A percentile compares a stretch with the other conserved stretches of the same genome.
phyloP scores from a whole-genome alignment of 1,140 invertebrate genomes.

The Hetaerina americana region DNA sequence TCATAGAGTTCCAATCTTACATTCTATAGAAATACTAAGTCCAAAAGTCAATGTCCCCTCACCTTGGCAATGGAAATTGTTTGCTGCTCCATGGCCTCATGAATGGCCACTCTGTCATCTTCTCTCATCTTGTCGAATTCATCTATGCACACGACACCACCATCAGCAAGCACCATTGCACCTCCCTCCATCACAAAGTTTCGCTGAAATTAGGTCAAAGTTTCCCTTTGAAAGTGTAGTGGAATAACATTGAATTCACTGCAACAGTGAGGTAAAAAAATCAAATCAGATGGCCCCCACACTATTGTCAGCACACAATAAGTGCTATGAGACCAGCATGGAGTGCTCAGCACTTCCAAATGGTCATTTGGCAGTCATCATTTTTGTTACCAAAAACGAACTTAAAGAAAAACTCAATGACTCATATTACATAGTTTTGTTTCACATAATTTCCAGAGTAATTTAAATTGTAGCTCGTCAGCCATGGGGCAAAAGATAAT shows the following conservation, averaged over 20 bases:
- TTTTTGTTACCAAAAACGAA: not conserved
- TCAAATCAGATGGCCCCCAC: slow-evolving; percentile 2
- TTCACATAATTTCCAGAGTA: too few species aligned
- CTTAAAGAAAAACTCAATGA: too few species aligned
- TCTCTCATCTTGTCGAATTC: slow-evolving; percentile 99
- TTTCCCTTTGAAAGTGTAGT: too few species aligned
- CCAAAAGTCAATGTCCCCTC: not conserved
- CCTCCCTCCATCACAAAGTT: slow-evolving; percentile 99
- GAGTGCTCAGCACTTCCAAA: not conserved
- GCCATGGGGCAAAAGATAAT: too few species aligned
- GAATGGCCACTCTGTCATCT: slow-evolving; percentile 97
- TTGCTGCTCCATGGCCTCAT: slow-evolving; percentile 99
- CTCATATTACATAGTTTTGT: too few species aligned
- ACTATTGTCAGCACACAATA: not conserved
- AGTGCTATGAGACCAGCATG: not conserved
- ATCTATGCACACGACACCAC: slow-evolving; percentile 98
- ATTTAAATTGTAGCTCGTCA: too few species aligned
- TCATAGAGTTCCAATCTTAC: too few species aligned
- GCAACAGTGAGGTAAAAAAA: too few species aligned
- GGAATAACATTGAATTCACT: too few species aligned
- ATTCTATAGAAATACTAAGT: not conserved
- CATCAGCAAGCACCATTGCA: slow-evolving; percentile 98
- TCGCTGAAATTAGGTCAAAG: slow-evolving; percentile 42
- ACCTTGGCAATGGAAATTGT: slow-evolving; percentile 99
- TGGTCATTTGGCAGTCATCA: not conserved